A percentile compares a stretch with the other conserved stretches of the same genome.
phyloP scores from a whole-genome alignment of 1,140 invertebrate species.

The Gryon sp. region DNA sequence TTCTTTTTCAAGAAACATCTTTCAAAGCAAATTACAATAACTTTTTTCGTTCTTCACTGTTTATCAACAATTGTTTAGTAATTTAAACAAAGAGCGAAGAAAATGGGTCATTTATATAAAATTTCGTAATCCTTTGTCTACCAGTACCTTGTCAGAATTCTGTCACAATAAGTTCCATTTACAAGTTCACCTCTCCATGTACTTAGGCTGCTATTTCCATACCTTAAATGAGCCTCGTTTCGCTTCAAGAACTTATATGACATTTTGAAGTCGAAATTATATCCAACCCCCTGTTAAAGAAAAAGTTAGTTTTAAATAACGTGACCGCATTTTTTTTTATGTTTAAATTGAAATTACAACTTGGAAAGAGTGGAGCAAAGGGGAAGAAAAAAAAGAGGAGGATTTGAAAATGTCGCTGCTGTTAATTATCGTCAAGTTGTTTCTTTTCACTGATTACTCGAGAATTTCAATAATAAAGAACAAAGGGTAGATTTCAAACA shows the following conservation, averaged over 20 bases:
- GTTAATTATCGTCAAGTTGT: neutral
- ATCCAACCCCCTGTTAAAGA: slow-evolving; percentile 83
- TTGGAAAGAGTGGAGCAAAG: no score
- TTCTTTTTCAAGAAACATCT: no score
- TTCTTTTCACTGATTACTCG: neutral
- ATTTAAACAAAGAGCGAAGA: no score
- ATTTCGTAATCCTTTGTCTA: slow-evolving; percentile 8
- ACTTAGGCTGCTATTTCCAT: slow-evolving; percentile 85
- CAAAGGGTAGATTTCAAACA: neutral
- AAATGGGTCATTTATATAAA: slow-evolving; percentile 1
- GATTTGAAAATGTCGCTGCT: slow-evolving; percentile 13
- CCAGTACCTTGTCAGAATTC: slow-evolving; percentile 85
- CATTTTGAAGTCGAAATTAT: slow-evolving; percentile 90
- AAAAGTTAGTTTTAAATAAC: no score
- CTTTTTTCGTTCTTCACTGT: no score
- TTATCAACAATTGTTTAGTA: no score
- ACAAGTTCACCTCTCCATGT: slow-evolving; percentile 86
- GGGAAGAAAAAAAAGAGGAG: neutral
- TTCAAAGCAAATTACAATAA: no score
- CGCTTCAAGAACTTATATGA: slow-evolving; percentile 89
- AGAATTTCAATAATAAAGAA: slow-evolving; percentile 12
- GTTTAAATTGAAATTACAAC: slow-evolving; percentile 16
- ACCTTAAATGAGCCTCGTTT: slow-evolving; percentile 86
- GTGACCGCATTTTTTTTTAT: no score
- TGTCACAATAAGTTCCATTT: slow-evolving; percentile 87